phyloP scores from a whole-genome alignment of 2,797 vertebrate species.

The Cuculus canorus region DNA sequence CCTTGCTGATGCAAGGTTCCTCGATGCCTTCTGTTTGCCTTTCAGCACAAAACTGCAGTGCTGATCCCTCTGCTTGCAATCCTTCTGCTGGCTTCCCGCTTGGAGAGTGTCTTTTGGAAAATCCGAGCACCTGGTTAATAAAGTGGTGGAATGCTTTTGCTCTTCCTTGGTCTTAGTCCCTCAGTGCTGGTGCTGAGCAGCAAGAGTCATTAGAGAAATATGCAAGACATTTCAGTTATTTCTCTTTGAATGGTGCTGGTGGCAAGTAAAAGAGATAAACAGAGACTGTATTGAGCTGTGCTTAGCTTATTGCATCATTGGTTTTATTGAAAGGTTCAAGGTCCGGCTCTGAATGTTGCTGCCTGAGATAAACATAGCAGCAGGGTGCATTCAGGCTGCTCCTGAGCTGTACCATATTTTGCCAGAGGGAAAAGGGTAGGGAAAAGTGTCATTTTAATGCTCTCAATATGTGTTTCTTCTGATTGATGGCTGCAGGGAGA shows the following conservation, averaged over 20 bases:
- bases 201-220: slow-evolving; percentile 44
- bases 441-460: neutral
- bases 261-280: slow-evolving; percentile 13
- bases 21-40: neutral
- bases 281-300: neutral
- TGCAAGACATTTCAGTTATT: slow-evolving; percentile 46
- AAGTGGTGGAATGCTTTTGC: neutral
- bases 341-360: neutral
- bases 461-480: fast-evolving
- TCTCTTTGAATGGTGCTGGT: slow-evolving; percentile 44
- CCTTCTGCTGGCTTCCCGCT: neutral
- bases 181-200: neutral
- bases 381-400: neutral
- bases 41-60: neutral
- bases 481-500: fast-evolving
- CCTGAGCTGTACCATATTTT: fast-evolving
- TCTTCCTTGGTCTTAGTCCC: neutral
- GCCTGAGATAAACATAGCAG: neutral
- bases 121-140: neutral
- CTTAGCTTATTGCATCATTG: neutral
- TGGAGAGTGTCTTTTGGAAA: neutral
- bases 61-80: neutral
- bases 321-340: slow-evolving; percentile 33
- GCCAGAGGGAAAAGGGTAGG: neutral
- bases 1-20: neutral